These are phyloP conservation scores for Dryocosmus kuriphilus DNA, from an alignment of 2,888 invertebrate genomes.

Conservation along the genomic window DNA sequence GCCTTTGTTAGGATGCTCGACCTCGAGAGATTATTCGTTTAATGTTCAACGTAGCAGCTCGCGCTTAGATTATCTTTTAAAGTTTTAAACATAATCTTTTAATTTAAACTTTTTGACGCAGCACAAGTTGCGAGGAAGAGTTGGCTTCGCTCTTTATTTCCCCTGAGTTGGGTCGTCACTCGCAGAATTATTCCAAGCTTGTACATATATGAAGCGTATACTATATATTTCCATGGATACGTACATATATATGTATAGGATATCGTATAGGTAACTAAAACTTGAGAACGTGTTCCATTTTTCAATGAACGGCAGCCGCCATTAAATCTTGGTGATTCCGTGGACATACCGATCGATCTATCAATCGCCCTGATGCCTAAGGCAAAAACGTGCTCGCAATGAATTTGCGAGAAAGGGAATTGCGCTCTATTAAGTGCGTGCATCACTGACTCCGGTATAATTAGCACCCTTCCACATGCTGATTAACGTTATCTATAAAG, in stretches of 20 bases:
- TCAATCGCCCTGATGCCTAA: constrained; percentile 56
- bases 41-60: constrained; percentile 11
- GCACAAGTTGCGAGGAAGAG: constrained; percentile 17
- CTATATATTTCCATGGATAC: not conserved
- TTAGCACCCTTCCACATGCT: constrained; percentile 58
- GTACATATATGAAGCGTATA: constrained; percentile 11
- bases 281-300: constrained; percentile 41
- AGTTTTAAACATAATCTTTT: constrained; percentile 37
- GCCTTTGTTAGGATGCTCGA: no score
- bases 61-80: constrained; percentile 33
- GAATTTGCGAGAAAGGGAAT: constrained; percentile 54
- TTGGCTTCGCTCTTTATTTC: constrained; percentile 17
- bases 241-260: constrained; percentile 1
- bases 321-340: constrained; percentile 60
- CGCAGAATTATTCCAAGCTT: constrained; percentile 20
- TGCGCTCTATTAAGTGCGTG: constrained; percentile 55
- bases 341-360: constrained; percentile 59
- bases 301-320: constrained; percentile 54
- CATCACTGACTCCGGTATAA: constrained; percentile 53
- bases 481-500: constrained; percentile 57
- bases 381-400: constrained; percentile 64
- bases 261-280: constrained; percentile 13
- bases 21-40: constrained; percentile 1
- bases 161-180: constrained; percentile 29
- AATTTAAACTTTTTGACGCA: constrained; percentile 30